Conservation (phyloP, 2,797 vertebrate genomes). For the Champsocephalus esox region DNA sequence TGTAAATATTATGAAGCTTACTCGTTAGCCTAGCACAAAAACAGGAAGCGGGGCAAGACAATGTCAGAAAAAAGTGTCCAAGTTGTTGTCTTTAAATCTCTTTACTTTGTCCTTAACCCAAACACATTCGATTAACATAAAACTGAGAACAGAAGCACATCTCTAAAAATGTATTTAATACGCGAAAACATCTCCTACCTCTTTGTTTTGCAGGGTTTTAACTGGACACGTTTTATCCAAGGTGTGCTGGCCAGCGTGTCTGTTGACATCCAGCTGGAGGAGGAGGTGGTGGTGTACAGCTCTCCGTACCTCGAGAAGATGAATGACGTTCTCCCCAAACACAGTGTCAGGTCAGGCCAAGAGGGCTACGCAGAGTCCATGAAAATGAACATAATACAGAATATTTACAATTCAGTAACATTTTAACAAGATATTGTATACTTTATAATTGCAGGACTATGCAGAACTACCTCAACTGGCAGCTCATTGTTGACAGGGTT, state of each 20-base stretch:
- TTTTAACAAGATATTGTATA: background rate
- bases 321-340: slow-evolving; percentile 85
- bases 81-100: too few relatives aligned
- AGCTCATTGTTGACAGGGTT: slow-evolving; percentile 90
- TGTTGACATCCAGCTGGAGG: slow-evolving; percentile 84
- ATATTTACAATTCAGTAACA: background rate
- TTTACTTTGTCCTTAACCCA: too few relatives aligned
- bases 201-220: slow-evolving; percentile 88
- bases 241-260: slow-evolving; percentile 89
- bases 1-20: background rate
- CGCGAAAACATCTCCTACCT: background rate
- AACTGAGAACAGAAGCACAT: too few relatives aligned
- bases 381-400: background rate
- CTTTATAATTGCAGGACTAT: slow-evolving; percentile 85
- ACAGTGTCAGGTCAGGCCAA: slow-evolving; percentile 88
- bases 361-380: background rate
- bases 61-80: too few relatives aligned
- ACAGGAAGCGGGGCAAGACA: background rate
- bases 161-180: background rate
- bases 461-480: slow-evolving; percentile 97
- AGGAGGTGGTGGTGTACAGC: slow-evolving; percentile 94
- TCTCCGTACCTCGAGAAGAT: slow-evolving; percentile 92
- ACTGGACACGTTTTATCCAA: slow-evolving; percentile 94
- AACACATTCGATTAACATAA: too few relatives aligned
- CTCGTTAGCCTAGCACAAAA: background rate